A percentile compares a stretch with the other conserved stretches of the same genome.
These are phyloP conservation scores for Yasuhikotakia modesta DNA, from an alignment of 2,797 vertebrate genomes.

Conservation along the genomic window DNA sequence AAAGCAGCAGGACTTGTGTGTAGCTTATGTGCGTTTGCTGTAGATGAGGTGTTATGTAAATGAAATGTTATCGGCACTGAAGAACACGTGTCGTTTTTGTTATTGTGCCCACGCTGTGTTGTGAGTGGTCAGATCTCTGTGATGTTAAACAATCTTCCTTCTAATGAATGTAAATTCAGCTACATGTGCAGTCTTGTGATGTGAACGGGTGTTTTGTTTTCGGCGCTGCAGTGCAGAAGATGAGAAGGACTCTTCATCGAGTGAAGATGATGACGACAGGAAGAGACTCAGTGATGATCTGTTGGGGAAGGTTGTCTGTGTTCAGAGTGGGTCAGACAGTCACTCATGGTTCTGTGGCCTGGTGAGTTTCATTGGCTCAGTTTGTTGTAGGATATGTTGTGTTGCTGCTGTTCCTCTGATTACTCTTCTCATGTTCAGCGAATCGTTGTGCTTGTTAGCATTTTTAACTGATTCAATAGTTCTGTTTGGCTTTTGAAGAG, in stretches of 20 bases:
- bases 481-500: background rate
- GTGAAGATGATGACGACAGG: slow-evolving; percentile 90
- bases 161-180: background rate
- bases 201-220: slow-evolving; percentile 8
- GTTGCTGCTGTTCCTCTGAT: background rate
- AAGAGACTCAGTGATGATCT: slow-evolving; percentile 86
- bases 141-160: background rate
- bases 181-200: slow-evolving; percentile 5
- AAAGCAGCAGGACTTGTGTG: no score
- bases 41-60: background rate
- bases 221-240: slow-evolving; percentile 84
- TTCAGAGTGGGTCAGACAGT: slow-evolving; percentile 75
- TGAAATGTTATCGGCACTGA: background rate
- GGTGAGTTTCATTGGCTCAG: no score
- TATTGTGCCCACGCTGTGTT: background rate
- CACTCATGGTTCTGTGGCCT: slow-evolving; percentile 85
- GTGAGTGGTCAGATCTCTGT: no score
- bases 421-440: no score
- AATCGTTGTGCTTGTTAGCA: no score
- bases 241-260: slow-evolving; percentile 92
- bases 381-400: no score
- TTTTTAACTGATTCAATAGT: background rate
- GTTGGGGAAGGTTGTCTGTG: slow-evolving; percentile 87
- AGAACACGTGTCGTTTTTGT: background rate
- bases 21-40: background rate